These are phyloP conservation scores for Scomberomorus guttatus DNA, from an alignment of 2,797 vertebrate species.

Conservation along the genomic window DNA sequence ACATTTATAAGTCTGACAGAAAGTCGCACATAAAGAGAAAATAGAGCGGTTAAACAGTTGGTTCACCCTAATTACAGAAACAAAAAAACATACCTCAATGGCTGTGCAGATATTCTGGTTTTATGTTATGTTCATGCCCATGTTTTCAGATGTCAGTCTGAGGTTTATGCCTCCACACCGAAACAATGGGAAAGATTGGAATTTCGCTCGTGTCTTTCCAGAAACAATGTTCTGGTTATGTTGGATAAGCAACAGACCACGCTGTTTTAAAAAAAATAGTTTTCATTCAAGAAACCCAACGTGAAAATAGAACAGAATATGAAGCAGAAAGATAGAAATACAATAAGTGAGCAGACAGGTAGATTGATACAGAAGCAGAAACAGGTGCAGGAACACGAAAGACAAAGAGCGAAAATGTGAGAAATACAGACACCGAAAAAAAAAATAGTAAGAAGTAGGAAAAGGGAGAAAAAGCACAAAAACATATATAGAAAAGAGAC, in stretches of 20 bases:
- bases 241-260: not conserved
- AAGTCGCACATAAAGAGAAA: not conserved
- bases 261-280: not conserved
- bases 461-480: not conserved
- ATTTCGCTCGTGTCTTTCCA: not conserved
- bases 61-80: constrained; percentile 8
- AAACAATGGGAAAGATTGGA: not conserved
- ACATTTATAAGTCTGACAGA: constrained; percentile 14
- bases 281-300: not conserved
- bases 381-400: not conserved
- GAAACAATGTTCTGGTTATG: not conserved
- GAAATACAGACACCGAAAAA: not conserved
- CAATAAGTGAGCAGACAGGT: not conserved
- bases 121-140: not conserved
- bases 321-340: not conserved
- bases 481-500: not conserved
- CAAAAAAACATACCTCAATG: not conserved
- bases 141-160: constrained; percentile 13
- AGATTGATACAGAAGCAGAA: not conserved
- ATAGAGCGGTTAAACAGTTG: not conserved
- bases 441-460: not conserved
- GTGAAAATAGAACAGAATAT: not conserved
- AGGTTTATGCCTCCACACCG: not conserved
- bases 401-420: not conserved
- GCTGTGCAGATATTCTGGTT: not conserved